Evolutionary conservation across 2,888 invertebrate species (phyloP).

Genomic region (Stenichneumon culpator): DNA sequence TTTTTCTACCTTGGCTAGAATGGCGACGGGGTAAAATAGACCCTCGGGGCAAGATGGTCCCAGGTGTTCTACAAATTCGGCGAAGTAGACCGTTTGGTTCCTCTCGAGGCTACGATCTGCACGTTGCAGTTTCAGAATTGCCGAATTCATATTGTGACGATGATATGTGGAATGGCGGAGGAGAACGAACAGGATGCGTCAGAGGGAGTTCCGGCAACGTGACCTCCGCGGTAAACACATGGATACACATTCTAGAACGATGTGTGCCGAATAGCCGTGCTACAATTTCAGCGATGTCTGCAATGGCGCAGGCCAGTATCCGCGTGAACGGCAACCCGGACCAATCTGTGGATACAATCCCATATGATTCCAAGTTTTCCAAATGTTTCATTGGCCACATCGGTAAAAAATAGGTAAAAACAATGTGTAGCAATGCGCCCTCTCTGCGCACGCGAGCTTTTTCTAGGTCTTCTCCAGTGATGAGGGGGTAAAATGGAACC

Average conservation of each 20-base stretch:
- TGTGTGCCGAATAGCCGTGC: neutral
- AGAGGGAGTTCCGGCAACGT: constrained; percentile 49
- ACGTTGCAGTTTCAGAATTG: neutral
- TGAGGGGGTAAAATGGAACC: too few species aligned
- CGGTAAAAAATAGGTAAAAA: constrained; percentile 29
- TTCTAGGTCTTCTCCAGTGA: too few species aligned
- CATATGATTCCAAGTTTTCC: constrained; percentile 53
- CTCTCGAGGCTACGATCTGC: neutral
- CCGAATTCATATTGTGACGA: neutral
- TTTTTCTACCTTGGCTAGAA: too few species aligned
- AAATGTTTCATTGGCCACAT: constrained; percentile 64
- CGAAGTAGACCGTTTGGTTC: neutral
- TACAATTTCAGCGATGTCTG: neutral
- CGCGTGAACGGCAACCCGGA: constrained; percentile 34
- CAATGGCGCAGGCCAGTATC: neutral
- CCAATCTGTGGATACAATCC: constrained; percentile 61
- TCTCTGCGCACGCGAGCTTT: neutral
- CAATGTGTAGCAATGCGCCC: constrained; percentile 39
- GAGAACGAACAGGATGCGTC: constrained; percentile 13
- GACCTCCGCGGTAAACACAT: constrained; percentile 23
- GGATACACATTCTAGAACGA: constrained; percentile 5
- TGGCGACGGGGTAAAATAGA: too few species aligned
- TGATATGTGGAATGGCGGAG: neutral
- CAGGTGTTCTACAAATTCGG: too few species aligned
- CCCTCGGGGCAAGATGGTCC: too few species aligned